Conservation (phyloP, 2,113 vertebrate genomes). For the Passer domesticus region DNA sequence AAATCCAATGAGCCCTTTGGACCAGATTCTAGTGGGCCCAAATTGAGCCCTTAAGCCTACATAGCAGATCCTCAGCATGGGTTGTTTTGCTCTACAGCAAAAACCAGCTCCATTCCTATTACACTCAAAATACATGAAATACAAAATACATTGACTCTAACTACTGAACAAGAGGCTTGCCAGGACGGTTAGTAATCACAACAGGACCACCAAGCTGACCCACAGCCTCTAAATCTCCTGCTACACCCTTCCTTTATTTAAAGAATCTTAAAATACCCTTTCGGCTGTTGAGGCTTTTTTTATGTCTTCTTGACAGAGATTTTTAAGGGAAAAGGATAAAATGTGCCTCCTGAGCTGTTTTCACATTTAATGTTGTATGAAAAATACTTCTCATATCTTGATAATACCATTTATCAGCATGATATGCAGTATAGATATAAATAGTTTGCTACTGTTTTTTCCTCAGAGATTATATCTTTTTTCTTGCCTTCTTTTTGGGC, state of each 20-base stretch:
- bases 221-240: not conserved
- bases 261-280: not conserved
- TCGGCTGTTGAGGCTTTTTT: not conserved
- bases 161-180: not conserved
- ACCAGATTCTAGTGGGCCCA: not conserved
- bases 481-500: not conserved
- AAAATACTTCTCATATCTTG: slow-evolving; percentile 7
- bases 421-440: not conserved
- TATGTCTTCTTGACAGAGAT: not conserved
- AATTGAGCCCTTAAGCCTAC: not conserved
- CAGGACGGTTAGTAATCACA: not conserved
- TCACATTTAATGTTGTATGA: slow-evolving; percentile 7
- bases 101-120: not conserved
- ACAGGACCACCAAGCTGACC: not conserved
- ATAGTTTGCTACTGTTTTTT: not conserved
- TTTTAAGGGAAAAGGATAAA: not conserved
- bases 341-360: not conserved
- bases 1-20: not conserved
- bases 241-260: not conserved
- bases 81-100: not conserved
- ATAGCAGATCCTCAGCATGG: not conserved
- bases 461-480: not conserved
- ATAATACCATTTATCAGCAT: not conserved
- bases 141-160: not conserved
- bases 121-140: not conserved